Evolutionary conservation across 2,797 vertebrate species (phyloP).

Genomic region (Alosa sapidissima): DNA sequence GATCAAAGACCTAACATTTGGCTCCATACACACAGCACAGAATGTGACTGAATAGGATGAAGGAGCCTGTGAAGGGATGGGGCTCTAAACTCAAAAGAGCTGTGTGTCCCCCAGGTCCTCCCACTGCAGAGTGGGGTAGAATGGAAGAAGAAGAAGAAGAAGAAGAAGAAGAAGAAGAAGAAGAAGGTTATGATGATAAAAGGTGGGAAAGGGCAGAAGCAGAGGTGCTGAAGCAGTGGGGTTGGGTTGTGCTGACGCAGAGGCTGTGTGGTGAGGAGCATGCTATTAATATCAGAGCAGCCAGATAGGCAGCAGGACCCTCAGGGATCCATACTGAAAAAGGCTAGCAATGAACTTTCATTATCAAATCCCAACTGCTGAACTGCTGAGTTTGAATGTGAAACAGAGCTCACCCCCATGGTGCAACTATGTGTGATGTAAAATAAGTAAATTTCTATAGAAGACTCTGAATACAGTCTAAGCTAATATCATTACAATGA

Average conservation of each 20-base stretch:
- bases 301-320: neutral
- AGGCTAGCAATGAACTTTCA: neutral
- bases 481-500: neutral
- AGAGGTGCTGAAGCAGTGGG: neutral
- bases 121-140: neutral
- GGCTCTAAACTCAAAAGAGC: neutral
- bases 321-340: neutral
- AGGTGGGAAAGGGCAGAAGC: neutral
- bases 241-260: neutral
- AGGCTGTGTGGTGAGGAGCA: neutral
- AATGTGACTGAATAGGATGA: neutral
- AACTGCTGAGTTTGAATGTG: neutral
- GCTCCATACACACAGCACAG: neutral
- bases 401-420: neutral
- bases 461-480: neutral
- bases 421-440: neutral
- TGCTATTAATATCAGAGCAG: neutral
- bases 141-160: neutral
- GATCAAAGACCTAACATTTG: neutral
- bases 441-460: neutral
- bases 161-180: neutral
- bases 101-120: neutral
- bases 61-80: neutral
- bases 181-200: neutral
- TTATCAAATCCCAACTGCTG: neutral